Evolutionary conservation across 1,140 invertebrate genomes (phyloP), one percentile per base, ranked within the genome.

Genomic region (Dendroctonus ponderosae): DNA sequence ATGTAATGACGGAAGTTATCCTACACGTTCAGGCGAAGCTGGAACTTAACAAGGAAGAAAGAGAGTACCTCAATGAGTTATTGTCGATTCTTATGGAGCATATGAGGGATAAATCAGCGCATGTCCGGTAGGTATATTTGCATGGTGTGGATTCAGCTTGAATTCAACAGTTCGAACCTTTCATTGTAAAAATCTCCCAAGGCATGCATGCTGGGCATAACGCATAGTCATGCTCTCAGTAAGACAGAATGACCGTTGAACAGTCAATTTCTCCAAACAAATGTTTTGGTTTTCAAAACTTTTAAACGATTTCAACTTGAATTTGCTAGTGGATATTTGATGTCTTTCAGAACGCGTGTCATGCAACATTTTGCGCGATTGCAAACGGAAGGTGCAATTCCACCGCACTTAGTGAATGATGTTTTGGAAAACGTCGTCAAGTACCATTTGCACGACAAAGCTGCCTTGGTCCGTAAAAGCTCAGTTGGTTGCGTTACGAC

Each of bases 81-180:
- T 74, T 89, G 3, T 80, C 83, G 41, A 75, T 79, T 63, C 76
- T 91, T 7, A 79, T 86, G 74, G 86, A 90, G 40, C 89, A 91
- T 75, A 83, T 91, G 48, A 80, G 85, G 66, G 91, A 93, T 79
- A 72, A 79, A 7, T 83, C 90, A 78, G 84, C 88, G 40, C 87
- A 86, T 73, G 89, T 91, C 0, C 84, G 66, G 70, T 72, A 68
- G 58, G 48, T 60, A 15, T 39, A 56, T n/a, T 11, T 3, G 26
- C 40, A 7, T 41, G 5, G 7, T 40, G 50, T 26, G n/a, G n/a
- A 54, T 43, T 48, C 6, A 8, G 7, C 48, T 0, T 5, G 7
- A 14, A 42, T 46, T 46, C 26, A 26, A 26, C 26, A 26, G 1
- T 26, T 1, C 26, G 26, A 26, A 3, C 3, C 1, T 26, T 26